Base-by-base conservation (phyloP, 2,797 vertebrate genomes). In the Periophthalmus magnuspinnatus region DNA sequence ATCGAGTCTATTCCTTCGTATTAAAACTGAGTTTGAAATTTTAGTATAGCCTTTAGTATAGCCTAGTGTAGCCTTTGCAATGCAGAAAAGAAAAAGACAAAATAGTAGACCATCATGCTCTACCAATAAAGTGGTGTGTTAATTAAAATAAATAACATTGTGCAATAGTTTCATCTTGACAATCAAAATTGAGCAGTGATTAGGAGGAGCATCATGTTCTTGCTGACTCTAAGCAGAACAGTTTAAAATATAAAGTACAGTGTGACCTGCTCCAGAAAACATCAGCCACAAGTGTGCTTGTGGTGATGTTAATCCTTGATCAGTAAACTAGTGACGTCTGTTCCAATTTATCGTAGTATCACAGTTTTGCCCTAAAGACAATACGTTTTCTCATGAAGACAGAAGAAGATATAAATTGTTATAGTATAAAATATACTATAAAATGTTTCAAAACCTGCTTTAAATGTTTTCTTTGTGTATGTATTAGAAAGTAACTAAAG, bases 201-300 rank as follows among this genome's bases (percentile, higher is more conserved):
- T 63, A 71, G 34, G 65, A 34, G 21, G 65, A 55, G 66, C 67
- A 68, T 22, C 10, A 0, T 67, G 17, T 16, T 62, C 62, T 75
- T 33, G 41, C 74, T 67, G 58, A 69, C 65, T 62, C 24, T 55
- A 72, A 45, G 9, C 38, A 52, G 28, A 32, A 65, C 59, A 52
- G 19, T 74, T 70, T 11, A 61, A 74, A 56, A 82, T 70, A 71
- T n/a, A 76, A 28, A 67, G 71, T 81, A 77, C 70, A 80, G 24
- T 2, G 24, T 74, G 79, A 84, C 78, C 77, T 83, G 65, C 67
- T 70, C 70, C 65, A 48, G 68, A 82, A 78, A 54, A 71, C 52
- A 57, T 54, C 34, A 59, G 48, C 65, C 61, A 68, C 69, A 80
- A 81, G 76, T 50, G 32, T 54, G 78, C 69, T 28, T 28, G 28